phyloP scores from a whole-genome alignment of 2,888 invertebrate genomes.

The Mamestra brassicae region DNA sequence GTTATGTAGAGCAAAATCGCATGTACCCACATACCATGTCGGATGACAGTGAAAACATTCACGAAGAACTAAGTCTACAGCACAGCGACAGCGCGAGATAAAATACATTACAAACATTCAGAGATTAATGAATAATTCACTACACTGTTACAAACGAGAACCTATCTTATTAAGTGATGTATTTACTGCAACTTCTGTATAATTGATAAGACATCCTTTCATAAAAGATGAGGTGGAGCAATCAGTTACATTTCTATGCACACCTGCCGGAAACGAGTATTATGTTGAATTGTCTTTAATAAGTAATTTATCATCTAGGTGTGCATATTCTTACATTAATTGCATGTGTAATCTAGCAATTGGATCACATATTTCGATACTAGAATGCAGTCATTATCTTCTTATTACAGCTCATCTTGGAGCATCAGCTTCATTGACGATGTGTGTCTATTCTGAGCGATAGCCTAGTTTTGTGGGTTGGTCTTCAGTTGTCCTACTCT shows the following conservation, averaged over 20 bases:
- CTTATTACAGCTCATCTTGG: not conserved
- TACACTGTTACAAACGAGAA: constrained; percentile 38
- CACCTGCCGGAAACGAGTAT: not conserved
- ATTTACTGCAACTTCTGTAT: constrained; percentile 42
- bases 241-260: constrained; percentile 17
- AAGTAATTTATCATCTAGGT: not conserved
- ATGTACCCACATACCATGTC: not conserved
- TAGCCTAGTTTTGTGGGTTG: too few relatives aligned
- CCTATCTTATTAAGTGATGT: constrained; percentile 8
- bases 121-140: constrained; percentile 55
- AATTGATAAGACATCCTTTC: constrained; percentile 25
- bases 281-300: not conserved
- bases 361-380: not conserved
- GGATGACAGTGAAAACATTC: constrained; percentile 35
- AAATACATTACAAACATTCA: constrained; percentile 46
- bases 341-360: not conserved
- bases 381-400: not conserved
- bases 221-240: constrained; percentile 11
- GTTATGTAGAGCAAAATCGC: not conserved
- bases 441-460: too few relatives aligned
- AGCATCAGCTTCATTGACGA: not conserved
- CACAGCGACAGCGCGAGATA: constrained; percentile 39
- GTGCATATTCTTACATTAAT: not conserved
- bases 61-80: constrained; percentile 21
- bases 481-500: too few relatives aligned